phyloP scores from a whole-genome alignment of 1,140 invertebrate species.

The Chlorops oryzae region DNA sequence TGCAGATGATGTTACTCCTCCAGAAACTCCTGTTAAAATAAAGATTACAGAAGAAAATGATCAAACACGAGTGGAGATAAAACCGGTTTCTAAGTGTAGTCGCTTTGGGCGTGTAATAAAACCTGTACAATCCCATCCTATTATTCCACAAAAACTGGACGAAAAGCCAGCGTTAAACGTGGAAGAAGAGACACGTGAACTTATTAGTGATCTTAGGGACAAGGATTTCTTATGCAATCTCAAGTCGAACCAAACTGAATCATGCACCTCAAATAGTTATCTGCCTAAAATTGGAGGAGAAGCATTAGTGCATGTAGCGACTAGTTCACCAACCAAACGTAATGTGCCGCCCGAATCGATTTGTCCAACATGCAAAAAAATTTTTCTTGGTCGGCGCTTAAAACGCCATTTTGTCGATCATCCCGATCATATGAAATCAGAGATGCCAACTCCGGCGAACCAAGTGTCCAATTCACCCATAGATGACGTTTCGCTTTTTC shows the following conservation, averaged over 20 bases:
- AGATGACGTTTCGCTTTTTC: slow-evolving; percentile 27
- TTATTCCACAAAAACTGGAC: too few relatives aligned
- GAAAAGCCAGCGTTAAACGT: background rate
- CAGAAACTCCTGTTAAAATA: too few relatives aligned
- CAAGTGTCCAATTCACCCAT: background rate
- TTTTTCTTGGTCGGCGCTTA: slow-evolving; percentile 37
- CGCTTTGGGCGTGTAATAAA: too few relatives aligned
- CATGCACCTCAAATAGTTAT: background rate
- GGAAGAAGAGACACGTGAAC: background rate
- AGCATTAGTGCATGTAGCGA: background rate
- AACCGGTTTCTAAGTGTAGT: too few relatives aligned
- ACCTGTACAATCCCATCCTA: too few relatives aligned
- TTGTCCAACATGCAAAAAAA: slow-evolving; percentile 40
- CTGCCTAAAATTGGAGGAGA: background rate
- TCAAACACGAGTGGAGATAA: background rate
- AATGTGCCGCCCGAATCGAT: slow-evolving; percentile 31
- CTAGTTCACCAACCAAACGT: slow-evolving; percentile 8
- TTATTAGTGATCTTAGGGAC: slow-evolving; percentile 27
- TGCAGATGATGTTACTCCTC: too few relatives aligned
- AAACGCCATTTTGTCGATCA: slow-evolving; percentile 39
- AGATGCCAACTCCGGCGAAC: background rate
- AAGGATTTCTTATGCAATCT: too few relatives aligned
- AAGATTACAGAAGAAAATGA: background rate
- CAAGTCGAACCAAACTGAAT: slow-evolving; percentile 12
- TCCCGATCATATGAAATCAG: slow-evolving; percentile 35